phyloP scores from a whole-genome alignment of 2,113 vertebrate genomes.

The Oophaga pumilio region DNA sequence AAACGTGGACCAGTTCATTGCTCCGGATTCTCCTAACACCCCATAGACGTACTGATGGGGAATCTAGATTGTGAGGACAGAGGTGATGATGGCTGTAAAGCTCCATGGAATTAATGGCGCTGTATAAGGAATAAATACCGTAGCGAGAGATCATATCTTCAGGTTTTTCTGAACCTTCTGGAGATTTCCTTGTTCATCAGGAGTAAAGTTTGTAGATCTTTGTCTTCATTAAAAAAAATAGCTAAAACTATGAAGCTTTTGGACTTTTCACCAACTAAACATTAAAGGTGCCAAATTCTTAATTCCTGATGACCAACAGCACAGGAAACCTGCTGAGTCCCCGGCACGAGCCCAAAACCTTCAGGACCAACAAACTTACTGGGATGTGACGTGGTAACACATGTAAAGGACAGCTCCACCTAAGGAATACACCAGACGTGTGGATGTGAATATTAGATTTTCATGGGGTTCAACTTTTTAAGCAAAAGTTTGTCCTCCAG shows the following conservation, averaged over 20 bases:
- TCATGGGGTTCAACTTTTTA: neutral
- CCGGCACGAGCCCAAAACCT: neutral
- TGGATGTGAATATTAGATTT: neutral
- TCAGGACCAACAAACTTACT: neutral
- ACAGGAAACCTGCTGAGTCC: neutral
- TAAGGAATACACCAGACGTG: neutral
- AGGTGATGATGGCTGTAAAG: too few relatives aligned
- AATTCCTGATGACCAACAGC: neutral
- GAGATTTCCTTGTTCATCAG: neutral
- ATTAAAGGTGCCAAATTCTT: neutral
- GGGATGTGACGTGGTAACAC: neutral
- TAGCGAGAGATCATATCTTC: neutral
- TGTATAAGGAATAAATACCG: too few relatives aligned
- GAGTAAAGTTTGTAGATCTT: neutral
- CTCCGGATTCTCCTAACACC: too few relatives aligned
- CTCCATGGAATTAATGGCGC: too few relatives aligned
- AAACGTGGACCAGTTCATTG: too few relatives aligned
- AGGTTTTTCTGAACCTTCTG: neutral
- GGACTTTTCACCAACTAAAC: neutral
- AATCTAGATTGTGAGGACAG: too few relatives aligned
- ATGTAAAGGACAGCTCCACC: neutral
- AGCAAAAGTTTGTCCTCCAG: neutral
- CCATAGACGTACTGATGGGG: too few relatives aligned
- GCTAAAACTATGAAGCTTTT: neutral
- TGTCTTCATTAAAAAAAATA: neutral